phyloP scores from a whole-genome alignment of 2,113 vertebrate genomes.

The Anolis sagrei region DNA sequence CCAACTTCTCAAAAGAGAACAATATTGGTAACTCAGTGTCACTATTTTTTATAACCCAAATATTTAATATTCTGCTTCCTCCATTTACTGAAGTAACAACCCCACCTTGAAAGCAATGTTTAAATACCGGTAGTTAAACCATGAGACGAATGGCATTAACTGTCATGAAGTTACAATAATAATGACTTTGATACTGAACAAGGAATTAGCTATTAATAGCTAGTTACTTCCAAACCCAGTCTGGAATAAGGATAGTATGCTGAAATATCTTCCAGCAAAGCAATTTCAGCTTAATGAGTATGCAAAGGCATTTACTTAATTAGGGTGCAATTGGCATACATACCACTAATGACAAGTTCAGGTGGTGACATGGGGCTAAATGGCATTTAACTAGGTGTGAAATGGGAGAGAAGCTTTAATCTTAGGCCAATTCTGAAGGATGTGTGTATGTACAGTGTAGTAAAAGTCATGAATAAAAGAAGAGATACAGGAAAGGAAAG shows the following conservation, averaged over 20 bases:
- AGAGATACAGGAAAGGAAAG: conserved; percentile 30
- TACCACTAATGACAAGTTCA: conserved; percentile 5
- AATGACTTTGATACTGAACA: no score
- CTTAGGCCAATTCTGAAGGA: conserved; percentile 31
- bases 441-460: background rate
- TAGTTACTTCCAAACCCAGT: background rate
- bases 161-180: no score
- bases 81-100: no score
- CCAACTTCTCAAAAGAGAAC: background rate
- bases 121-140: no score
- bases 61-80: no score
- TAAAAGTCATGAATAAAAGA: conserved; percentile 37
- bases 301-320: background rate
- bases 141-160: no score
- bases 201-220: background rate
- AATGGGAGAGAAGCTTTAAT: conserved; percentile 38
- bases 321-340: background rate
- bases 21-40: background rate
- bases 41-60: background rate
- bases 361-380: conserved; percentile 14
- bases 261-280: background rate
- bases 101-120: no score
- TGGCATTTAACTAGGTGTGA: conserved; percentile 21
- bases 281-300: background rate
- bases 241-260: background rate